Percentiles rank a stretch among this genome's conserved stretches.
Evolutionary conservation across 2,797 vertebrate genomes (phyloP).

Genomic region (Manis pentadactyla): DNA sequence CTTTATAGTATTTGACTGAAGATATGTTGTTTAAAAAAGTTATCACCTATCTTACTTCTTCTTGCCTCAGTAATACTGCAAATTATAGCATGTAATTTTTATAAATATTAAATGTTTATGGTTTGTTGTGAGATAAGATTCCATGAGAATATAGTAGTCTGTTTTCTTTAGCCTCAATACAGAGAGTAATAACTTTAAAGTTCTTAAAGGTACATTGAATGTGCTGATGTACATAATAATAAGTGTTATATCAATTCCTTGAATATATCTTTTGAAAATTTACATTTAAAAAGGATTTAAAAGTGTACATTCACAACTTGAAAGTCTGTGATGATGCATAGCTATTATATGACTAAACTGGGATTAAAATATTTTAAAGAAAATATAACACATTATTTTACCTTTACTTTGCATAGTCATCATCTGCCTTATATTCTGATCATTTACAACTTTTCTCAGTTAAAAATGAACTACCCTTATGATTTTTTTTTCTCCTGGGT

Average conservation of each 20-base stretch:
- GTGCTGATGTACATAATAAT: not conserved
- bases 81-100: not conserved
- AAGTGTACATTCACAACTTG: not conserved
- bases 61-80: not conserved
- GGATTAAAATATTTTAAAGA: constrained; percentile 6
- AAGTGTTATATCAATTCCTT: not conserved
- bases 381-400: not conserved
- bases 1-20: not conserved
- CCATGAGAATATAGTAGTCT: not conserved
- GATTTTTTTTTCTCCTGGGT: not conserved
- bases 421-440: not conserved
- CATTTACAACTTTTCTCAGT: not conserved
- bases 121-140: not conserved
- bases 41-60: not conserved
- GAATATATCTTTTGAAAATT: not conserved
- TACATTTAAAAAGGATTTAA: not conserved
- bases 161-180: not conserved
- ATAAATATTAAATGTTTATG: not conserved
- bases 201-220: not conserved
- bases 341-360: not conserved
- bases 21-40: not conserved
- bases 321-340: not conserved
- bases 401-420: not conserved
- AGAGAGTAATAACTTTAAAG: not conserved
- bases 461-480: not conserved